Evolutionary conservation across 2,113 vertebrate genomes (phyloP).

Genomic region (Prunella himalayana): DNA sequence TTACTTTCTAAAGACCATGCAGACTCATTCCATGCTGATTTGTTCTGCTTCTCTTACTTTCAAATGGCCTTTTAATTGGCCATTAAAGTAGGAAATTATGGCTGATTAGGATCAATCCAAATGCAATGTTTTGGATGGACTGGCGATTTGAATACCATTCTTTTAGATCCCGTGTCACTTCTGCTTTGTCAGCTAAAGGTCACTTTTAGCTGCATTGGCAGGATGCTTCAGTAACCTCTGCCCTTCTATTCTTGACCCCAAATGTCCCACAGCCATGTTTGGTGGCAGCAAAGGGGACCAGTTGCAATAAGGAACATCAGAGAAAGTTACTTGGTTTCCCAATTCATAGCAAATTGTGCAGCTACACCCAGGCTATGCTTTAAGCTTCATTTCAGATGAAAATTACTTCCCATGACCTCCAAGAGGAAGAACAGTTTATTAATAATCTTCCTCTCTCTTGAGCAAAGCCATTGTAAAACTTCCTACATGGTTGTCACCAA

Average conservation of each 20-base stretch:
- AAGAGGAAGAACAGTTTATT: not conserved
- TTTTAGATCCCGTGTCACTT: slow-evolving; percentile 12
- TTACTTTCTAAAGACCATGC: slow-evolving; percentile 14
- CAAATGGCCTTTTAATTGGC: slow-evolving; percentile 66
- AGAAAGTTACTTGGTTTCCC: not conserved
- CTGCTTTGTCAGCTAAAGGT: slow-evolving; percentile 64
- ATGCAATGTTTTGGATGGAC: slow-evolving; percentile 39
- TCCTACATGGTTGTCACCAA: fast-evolving
- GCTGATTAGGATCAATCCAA: slow-evolving; percentile 66
- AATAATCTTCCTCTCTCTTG: not conserved
- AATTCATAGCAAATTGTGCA: not conserved
- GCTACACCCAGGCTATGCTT: not conserved
- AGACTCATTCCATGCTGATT: slow-evolving; percentile 20
- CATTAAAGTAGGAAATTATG: slow-evolving; percentile 69
- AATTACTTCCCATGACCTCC: not conserved
- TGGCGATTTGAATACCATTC: slow-evolving; percentile 38
- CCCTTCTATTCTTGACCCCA: slow-evolving; percentile 44
- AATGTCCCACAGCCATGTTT: not conserved
- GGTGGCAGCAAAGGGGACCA: not conserved
- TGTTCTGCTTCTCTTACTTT: slow-evolving; percentile 68
- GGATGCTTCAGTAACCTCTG: slow-evolving; percentile 56
- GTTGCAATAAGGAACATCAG: not conserved
- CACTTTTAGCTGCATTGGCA: slow-evolving; percentile 29
- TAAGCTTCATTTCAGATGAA: not conserved
- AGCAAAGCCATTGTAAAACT: not conserved